phyloP scores from a whole-genome alignment of 2,888 invertebrate genomes.

The Mantis religiosa region DNA sequence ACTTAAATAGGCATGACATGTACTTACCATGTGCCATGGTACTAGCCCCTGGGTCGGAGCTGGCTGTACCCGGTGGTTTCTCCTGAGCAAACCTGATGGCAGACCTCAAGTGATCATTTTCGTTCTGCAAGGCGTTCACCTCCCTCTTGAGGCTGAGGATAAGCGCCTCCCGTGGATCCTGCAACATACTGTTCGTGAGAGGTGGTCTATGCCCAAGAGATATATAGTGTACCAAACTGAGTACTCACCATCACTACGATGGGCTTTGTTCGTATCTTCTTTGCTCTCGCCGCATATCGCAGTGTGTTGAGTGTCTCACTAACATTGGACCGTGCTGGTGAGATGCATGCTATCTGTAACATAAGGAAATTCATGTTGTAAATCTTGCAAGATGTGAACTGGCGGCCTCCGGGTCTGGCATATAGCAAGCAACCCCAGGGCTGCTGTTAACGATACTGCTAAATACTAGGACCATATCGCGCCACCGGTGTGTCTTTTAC shows the following conservation, averaged over 20 bases:
- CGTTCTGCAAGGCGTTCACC: constrained; percentile 76
- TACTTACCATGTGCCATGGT: constrained; percentile 9
- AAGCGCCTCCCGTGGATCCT: constrained; percentile 89
- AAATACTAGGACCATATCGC: no score
- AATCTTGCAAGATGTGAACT: no score
- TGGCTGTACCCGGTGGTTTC: constrained; percentile 10
- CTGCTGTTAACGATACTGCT: no score
- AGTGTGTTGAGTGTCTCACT: constrained; percentile 87
- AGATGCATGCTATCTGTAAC: constrained; percentile 86
- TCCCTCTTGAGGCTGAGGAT: constrained; percentile 86
- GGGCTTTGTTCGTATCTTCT: constrained; percentile 88
- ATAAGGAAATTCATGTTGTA: background rate
- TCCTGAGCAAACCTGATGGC: constrained; percentile 60
- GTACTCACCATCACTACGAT: constrained; percentile 82
- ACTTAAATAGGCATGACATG: no score
- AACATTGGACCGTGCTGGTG: constrained; percentile 80
- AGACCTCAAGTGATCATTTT: constrained; percentile 81
- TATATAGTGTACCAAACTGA: background rate
- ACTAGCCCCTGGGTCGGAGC: background rate
- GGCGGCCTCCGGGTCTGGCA: no score
- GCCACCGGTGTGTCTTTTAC: no score
- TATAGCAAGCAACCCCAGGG: no score
- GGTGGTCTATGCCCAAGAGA: background rate
- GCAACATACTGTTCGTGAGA: constrained; percentile 17
- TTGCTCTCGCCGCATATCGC: constrained; percentile 87